Percentiles rank a stretch among this genome's conserved stretches.
Evolutionary conservation across 2,113 vertebrate genomes (phyloP).

Genomic region (Cervus canadensis): DNA sequence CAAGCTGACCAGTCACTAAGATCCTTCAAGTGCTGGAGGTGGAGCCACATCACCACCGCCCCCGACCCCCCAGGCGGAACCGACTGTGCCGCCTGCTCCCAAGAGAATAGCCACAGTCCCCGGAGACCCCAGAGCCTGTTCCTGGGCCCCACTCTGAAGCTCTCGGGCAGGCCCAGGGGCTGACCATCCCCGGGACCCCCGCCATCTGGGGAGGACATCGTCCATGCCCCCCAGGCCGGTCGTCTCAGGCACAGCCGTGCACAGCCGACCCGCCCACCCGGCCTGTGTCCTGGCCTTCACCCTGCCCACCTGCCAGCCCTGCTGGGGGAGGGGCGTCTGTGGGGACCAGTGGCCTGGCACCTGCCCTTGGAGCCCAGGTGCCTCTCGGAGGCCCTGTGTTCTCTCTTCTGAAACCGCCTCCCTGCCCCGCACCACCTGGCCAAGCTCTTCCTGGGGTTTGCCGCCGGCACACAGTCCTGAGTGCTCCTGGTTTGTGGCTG

Average conservation of each 20-base stretch:
- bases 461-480: neutral
- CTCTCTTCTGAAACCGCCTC: neutral
- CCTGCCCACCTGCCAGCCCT: neutral
- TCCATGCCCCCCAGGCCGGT: neutral
- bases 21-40: neutral
- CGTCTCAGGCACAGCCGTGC: fast-evolving
- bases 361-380: neutral
- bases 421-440: neutral
- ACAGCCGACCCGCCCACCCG: neutral
- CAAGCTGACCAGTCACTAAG: neutral
- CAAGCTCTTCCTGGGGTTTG: neutral
- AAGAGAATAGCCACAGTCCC: neutral
- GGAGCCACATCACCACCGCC: neutral
- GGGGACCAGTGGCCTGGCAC: neutral
- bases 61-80: fast-evolving
- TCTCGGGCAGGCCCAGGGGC: neutral
- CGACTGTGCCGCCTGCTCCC: neutral
- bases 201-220: neutral
- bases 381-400: neutral
- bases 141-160: fast-evolving
- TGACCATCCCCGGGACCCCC: neutral
- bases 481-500: neutral
- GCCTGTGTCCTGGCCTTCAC: neutral
- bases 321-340: neutral
- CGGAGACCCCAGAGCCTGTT: neutral